Evolutionary conservation across 2,888 invertebrate species (phyloP).

Genomic region (Lasioglossum malachurum): DNA sequence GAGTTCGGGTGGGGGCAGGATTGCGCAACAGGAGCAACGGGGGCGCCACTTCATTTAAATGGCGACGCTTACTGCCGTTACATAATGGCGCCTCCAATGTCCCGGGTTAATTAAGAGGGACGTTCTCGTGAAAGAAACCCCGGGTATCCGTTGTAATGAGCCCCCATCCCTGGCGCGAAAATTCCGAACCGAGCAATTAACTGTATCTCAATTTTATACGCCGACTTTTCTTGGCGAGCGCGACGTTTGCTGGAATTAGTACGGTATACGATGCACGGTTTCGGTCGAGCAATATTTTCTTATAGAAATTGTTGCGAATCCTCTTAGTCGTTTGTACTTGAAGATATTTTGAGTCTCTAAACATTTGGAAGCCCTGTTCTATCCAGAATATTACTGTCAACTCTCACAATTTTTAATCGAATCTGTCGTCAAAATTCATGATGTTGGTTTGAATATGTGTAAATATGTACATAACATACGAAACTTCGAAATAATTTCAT

Average conservation of each 20-base stretch:
- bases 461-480: no score
- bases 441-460: no score
- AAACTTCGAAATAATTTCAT: background rate
- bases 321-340: no score
- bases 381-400: background rate
- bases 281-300: background rate
- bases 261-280: background rate
- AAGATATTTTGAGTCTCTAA: background rate
- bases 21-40: slow-evolving; percentile 9
- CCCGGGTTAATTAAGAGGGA: slow-evolving; percentile 33
- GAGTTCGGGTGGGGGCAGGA: background rate
- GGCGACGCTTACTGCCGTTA: slow-evolving; percentile 28
- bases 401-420: no score
- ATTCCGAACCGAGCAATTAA: slow-evolving; percentile 34
- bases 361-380: background rate
- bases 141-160: slow-evolving; percentile 26
- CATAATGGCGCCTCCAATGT: slow-evolving; percentile 29
- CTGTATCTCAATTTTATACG: slow-evolving; percentile 27
- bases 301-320: background rate
- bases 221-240: background rate
- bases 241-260: background rate
- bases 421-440: no score
- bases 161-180: background rate
- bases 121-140: slow-evolving; percentile 22
- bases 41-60: slow-evolving; percentile 6